A percentile compares a stretch with the other conserved stretches of the same genome.
Conservation (phyloP, 30 jellyfish, hydroid and myxozoan genomes). For the Turritopsis rubra region DNA sequence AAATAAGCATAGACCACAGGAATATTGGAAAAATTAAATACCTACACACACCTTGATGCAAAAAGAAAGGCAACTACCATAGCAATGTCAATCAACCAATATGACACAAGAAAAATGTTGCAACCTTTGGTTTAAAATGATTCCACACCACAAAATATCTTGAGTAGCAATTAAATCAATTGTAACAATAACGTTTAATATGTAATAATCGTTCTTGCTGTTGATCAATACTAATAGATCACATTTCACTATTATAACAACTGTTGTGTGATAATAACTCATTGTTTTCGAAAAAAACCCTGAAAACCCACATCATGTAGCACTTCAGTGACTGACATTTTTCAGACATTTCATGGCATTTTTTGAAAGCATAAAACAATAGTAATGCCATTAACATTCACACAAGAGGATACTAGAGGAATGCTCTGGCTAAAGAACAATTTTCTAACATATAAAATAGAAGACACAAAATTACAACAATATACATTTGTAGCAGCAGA, state of each 20-base stretch:
- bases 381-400: background rate
- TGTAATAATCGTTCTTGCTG: background rate
- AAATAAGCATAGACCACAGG: background rate
- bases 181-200: too few species aligned
- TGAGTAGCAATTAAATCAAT: background rate
- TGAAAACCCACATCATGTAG: background rate
- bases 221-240: background rate
- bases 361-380: background rate
- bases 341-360: background rate
- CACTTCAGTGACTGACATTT: background rate
- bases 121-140: background rate
- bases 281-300: background rate
- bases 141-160: background rate
- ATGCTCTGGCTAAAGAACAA: too few species aligned
- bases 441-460: too few species aligned
- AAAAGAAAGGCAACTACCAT: constrained; percentile 18
- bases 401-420: too few species aligned
- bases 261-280: background rate
- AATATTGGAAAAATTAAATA: background rate
- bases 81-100: background rate
- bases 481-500: background rate
- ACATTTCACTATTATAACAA: background rate
- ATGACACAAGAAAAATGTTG: too few species aligned
- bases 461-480: too few species aligned
- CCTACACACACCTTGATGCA: background rate